Percentiles rank a stretch among this genome's conserved stretches.
Evolutionary conservation across 1,140 invertebrate genomes (phyloP).

Genomic region (Apis dorsata): DNA sequence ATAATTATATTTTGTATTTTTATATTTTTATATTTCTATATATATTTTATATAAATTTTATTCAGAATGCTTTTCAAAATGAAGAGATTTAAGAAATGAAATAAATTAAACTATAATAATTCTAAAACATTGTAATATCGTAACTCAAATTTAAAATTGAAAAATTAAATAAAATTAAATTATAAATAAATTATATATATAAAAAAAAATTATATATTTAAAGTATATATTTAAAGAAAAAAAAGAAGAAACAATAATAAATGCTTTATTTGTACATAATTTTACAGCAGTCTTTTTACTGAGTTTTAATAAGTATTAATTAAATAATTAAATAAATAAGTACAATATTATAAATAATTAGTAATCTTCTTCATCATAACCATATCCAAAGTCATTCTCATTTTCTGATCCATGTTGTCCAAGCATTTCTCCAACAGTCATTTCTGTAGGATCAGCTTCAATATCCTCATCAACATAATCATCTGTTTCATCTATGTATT

Average conservation of each 20-base stretch:
- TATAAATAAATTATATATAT: too few relatives aligned
- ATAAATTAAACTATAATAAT: too few relatives aligned
- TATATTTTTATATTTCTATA: too few relatives aligned
- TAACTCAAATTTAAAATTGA: too few relatives aligned
- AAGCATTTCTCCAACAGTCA: conserved; percentile 80
- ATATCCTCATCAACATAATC: conserved; percentile 78
- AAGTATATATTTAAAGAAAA: too few relatives aligned
- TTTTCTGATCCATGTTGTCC: conserved; percentile 70
- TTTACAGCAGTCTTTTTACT: conserved; percentile 2
- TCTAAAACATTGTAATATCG: too few relatives aligned
- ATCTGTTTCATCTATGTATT: conserved; percentile 68
- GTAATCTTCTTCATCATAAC: conserved; percentile 72
- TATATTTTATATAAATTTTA: too few relatives aligned
- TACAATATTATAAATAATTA: conserved; percentile 10
- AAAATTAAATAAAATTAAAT: too few relatives aligned
- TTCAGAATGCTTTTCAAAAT: too few relatives aligned
- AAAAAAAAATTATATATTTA: too few relatives aligned
- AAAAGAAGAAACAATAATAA: neutral
- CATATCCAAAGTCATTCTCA: conserved; percentile 74
- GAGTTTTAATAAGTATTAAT: neutral
- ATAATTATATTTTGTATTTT: too few relatives aligned
- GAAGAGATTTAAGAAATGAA: too few relatives aligned
- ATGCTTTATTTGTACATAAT: conserved; percentile 19
- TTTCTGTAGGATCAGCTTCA: conserved; percentile 73
- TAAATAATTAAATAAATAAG: conserved; percentile 37